Evolutionary conservation across 2,888 invertebrate species (phyloP).

Genomic region (Aspidiotus rigidus): DNA sequence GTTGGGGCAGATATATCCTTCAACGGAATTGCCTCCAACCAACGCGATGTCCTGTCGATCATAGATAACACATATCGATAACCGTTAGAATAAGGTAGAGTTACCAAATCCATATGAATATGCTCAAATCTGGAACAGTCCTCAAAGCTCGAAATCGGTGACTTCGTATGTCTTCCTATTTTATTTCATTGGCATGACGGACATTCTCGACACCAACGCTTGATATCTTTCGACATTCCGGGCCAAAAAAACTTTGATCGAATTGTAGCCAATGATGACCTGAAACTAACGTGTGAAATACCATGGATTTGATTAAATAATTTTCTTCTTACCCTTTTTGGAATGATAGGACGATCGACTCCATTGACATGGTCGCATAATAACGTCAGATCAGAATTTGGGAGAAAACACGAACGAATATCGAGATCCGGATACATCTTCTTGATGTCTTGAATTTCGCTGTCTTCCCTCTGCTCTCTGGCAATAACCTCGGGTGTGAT

Average conservation of each 20-base stretch:
- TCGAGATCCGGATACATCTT: not conserved
- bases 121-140: not conserved
- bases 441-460: not conserved
- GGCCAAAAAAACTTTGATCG: not conserved
- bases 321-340: not conserved
- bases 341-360: conserved; percentile 1
- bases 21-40: too few species aligned
- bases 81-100: not conserved
- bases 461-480: not conserved
- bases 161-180: not conserved
- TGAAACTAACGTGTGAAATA: not conserved
- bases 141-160: not conserved
- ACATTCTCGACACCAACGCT: not conserved
- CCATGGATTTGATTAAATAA: not conserved
- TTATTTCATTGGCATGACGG: not conserved
- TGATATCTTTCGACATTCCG: not conserved
- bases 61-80: not conserved
- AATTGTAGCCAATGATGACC: not conserved
- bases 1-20: not conserved
- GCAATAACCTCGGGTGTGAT: not conserved
- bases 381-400: not conserved
- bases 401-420: not conserved
- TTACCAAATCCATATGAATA: not conserved
- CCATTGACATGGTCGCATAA: not conserved
- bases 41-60: not conserved